These are phyloP conservation scores for Copsychus sechellarum DNA, from an alignment of 2,113 vertebrate species.

Conservation along the genomic window DNA sequence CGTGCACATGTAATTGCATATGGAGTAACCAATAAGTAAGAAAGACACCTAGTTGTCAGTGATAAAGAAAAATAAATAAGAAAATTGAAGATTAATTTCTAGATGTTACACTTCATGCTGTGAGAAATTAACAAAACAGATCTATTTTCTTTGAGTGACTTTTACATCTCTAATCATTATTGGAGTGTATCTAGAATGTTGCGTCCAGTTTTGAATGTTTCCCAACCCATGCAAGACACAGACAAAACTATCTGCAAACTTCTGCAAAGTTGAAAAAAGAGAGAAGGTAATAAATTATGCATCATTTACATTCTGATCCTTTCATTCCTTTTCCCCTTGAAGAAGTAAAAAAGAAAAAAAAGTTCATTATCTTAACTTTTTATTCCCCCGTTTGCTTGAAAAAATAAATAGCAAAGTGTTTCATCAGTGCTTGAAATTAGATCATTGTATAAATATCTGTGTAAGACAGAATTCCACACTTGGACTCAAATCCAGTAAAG, in stretches of 20 bases:
- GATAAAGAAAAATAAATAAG: neutral
- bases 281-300: neutral
- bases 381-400: neutral
- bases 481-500: neutral
- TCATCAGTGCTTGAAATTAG: neutral
- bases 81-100: neutral
- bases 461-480: neutral
- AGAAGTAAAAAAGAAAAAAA: neutral
- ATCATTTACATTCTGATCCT: neutral
- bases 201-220: neutral
- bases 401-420: neutral
- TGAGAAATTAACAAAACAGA: neutral
- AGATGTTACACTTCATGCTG: neutral
- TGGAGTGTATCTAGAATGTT: neutral
- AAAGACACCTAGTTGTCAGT: neutral
- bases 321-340: neutral
- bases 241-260: neutral
- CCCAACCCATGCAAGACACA: neutral
- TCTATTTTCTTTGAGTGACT: neutral
- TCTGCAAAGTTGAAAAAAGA: neutral
- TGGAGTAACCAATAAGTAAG: neutral
- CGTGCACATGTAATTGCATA: rapidly evolving
- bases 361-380: neutral
- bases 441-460: neutral
- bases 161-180: neutral